Conservation (phyloP, 2,888 invertebrate genomes). For the Cerastis leucographa region DNA sequence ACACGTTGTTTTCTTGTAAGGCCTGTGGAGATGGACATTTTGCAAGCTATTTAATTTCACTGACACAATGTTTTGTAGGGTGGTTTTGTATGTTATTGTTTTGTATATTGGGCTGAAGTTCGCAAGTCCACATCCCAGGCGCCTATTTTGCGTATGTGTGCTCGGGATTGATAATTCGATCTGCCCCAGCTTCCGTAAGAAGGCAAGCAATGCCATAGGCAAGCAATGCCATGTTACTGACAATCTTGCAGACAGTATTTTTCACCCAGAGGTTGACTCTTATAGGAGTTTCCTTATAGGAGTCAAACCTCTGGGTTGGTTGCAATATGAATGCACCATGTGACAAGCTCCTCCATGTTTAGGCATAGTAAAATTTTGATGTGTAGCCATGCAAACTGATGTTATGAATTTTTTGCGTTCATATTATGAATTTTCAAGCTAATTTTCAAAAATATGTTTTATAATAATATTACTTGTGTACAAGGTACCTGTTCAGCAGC, state of each 20-base stretch:
- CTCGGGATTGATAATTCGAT: not conserved
- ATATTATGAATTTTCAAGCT: not conserved
- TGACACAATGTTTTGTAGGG: not conserved
- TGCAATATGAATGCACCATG: not conserved
- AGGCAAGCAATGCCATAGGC: not conserved
- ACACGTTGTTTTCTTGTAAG: conserved; percentile 76
- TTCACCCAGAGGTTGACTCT: no score
- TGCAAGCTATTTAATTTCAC: not conserved
- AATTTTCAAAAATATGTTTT: not conserved
- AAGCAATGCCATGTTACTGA: not conserved
- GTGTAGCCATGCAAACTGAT: not conserved
- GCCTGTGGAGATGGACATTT: conserved; percentile 75
- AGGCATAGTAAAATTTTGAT: not conserved
- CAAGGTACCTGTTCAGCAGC: conserved; percentile 78
- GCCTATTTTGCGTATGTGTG: not conserved
- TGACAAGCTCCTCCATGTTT: not conserved
- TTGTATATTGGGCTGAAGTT: not conserved
- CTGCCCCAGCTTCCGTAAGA: not conserved
- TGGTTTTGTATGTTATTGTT: not conserved
- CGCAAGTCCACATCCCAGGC: not conserved
- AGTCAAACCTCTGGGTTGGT: not conserved
- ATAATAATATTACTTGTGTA: no score
- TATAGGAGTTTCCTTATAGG: no score
- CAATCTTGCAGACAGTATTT: no score
- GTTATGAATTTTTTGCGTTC: no score